A percentile compares a stretch with the other conserved stretches of the same genome.
Conservation (phyloP, 2,113 vertebrate genomes). For the Pteropus alecto region DNA sequence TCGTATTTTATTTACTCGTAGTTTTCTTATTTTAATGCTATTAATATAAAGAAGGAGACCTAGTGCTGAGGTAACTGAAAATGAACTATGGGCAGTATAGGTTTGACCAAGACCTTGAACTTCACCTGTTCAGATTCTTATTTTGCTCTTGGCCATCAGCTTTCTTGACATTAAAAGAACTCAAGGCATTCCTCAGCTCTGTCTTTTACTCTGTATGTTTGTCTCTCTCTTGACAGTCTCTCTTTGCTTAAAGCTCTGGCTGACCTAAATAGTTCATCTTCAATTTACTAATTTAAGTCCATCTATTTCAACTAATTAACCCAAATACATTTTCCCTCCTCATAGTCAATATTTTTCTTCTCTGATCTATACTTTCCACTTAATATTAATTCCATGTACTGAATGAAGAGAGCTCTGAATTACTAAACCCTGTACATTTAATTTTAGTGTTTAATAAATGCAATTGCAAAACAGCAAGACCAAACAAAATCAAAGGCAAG, state of each 20-base stretch:
- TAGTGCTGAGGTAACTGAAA: not conserved
- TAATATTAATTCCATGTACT: not conserved
- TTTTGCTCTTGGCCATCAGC: not conserved
- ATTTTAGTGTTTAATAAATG: constrained; percentile 2
- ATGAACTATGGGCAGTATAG: not conserved
- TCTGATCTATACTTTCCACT: not conserved
- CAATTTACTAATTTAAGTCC: not conserved
- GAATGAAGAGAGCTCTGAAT: not conserved
- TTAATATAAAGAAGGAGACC: not conserved
- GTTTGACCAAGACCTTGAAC: not conserved
- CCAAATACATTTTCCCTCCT: not conserved
- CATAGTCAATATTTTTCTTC: not conserved
- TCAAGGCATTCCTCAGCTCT: not conserved
- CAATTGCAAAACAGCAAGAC: not conserved
- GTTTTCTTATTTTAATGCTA: not conserved
- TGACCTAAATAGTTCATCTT: not conserved
- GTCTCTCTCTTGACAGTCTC: not conserved
- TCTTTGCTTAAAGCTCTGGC: not conserved
- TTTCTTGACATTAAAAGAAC: not conserved
- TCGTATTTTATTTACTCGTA: not conserved
- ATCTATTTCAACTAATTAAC: not conserved
- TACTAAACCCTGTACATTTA: not conserved
- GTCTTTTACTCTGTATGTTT: not conserved
- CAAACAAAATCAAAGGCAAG: not conserved
- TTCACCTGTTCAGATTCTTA: not conserved